phyloP scores from a whole-genome alignment of 2,113 vertebrate genomes.

The Sebastes schlegelii region DNA sequence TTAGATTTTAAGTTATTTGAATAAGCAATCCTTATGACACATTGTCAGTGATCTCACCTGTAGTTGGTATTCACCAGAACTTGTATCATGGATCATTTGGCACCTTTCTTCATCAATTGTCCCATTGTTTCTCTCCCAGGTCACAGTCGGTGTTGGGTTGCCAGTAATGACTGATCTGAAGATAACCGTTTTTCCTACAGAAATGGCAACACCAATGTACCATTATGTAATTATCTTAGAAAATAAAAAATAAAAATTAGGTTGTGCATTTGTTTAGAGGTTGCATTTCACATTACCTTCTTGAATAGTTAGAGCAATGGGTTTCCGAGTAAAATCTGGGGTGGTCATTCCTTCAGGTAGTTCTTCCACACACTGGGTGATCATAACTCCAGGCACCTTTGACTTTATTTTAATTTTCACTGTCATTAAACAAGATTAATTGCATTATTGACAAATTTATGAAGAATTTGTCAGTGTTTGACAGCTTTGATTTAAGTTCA shows the following conservation, averaged over 20 bases:
- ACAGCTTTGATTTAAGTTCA: neutral
- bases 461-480: neutral
- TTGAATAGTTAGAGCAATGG: slow-evolving; percentile 86
- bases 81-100: slow-evolving; percentile 42
- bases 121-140: slow-evolving; percentile 82
- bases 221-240: neutral
- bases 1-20: neutral
- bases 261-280: neutral
- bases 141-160: slow-evolving; percentile 85
- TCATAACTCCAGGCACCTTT: slow-evolving; percentile 83
- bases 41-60: slow-evolving; percentile 79
- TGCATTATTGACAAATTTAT: neutral
- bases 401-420: slow-evolving; percentile 84
- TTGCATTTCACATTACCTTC: slow-evolving; percentile 84
- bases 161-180: slow-evolving; percentile 88
- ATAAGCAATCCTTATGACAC: neutral
- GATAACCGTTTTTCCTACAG: slow-evolving; percentile 86
- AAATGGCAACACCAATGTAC: slow-evolving; percentile 8
- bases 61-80: slow-evolving; percentile 83
- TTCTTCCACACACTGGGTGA: slow-evolving; percentile 86
- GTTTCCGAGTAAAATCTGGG: slow-evolving; percentile 89
- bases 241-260: neutral
- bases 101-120: slow-evolving; percentile 80
- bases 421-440: slow-evolving; percentile 32
- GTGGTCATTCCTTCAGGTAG: slow-evolving; percentile 84